Base-by-base conservation (phyloP, 2,113 vertebrate genomes). In the Penelope pileata region DNA sequence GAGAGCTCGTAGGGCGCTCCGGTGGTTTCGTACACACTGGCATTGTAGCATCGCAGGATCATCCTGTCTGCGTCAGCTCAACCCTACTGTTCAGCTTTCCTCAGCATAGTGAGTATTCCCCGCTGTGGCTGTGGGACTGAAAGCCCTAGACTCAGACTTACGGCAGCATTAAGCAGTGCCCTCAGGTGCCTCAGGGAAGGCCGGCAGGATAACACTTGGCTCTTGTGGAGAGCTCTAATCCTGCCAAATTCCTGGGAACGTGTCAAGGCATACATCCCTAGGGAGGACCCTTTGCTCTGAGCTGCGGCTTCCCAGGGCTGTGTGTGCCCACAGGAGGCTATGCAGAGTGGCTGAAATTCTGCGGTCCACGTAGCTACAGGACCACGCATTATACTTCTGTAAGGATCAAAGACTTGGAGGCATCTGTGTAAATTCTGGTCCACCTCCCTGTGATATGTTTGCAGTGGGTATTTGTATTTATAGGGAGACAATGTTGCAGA, bases 381-480 rank as follows among this genome's bases (percentile, higher is more conserved):
- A 54, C 9, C 59, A 1, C 70, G 12, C 21, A 2, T 74, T 66
- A 7, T 12, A 27, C 11, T 53, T 82, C 8, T 58, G 48, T 18
- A 23, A 63, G 40, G 6, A 19, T 83, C 17, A 43, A 66, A 77
- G 45, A 7, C 34, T 80, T 74, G 67, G n/a, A 23, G 69, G 63
- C 6, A 32, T 43, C 15, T 0, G 0, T 74, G 18, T 60, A 53
- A 75, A 12, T 91, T 90, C 56, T 90, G 32, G 40, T 0, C 0
- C 80, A 42, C 3, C 21, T 26, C 29, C 3, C 45, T 50, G 19
- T 12, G 22, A 23, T 19, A 23, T 9, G 4, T 27, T 43, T 45
- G 24, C 53, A 22, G 18, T 38, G 34, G 45, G 7, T 58, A 15
- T 58, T 69, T 80, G 63, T 59, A 69, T 26, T 32, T 91, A 12